phyloP scores from a whole-genome alignment of 2,888 invertebrate species.

The Spicauda simplicius region DNA sequence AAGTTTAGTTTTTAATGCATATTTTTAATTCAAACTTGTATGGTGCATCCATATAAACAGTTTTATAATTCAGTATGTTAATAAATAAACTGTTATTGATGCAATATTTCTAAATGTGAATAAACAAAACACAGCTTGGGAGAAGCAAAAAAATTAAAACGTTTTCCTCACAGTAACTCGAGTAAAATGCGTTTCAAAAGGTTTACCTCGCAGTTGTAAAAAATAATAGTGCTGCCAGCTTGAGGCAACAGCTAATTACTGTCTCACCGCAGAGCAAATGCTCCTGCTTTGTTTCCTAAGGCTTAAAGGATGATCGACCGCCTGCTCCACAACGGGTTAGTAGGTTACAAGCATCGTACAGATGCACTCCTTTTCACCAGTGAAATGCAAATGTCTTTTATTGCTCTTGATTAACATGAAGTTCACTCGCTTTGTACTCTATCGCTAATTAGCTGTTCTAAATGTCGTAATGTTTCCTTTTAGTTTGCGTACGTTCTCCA shows the following conservation, averaged over 20 bases:
- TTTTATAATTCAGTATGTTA: too few species aligned
- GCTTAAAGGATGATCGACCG: conserved; percentile 37
- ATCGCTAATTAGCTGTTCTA: conserved; percentile 1
- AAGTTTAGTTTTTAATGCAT: too few species aligned
- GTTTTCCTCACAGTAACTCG: conserved; percentile 23
- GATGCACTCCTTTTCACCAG: conserved; percentile 25
- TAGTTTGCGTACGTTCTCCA: background rate
- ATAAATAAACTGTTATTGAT: background rate
- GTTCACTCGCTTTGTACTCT: conserved; percentile 12
- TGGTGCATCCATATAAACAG: too few species aligned
- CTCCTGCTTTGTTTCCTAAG: conserved; percentile 30
- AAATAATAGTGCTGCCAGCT: conserved; percentile 37
- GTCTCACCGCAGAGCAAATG: conserved; percentile 36
- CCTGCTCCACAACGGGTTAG: conserved; percentile 34
- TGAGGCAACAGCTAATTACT: conserved; percentile 38
- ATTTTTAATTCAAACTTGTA: too few species aligned
- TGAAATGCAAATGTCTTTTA: conserved; percentile 32
- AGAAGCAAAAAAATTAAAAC: conserved; percentile 24
- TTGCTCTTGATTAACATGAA: conserved; percentile 27
- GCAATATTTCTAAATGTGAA: conserved; percentile 1
- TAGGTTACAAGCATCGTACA: conserved; percentile 31
- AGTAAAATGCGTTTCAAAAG: conserved; percentile 30
- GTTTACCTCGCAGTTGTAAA: conserved; percentile 36
- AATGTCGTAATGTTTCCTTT: background rate
- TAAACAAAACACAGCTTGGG: conserved; percentile 9